Evolutionary conservation across 2,888 invertebrate species (phyloP).

Genomic region (Philaethria dido): DNA sequence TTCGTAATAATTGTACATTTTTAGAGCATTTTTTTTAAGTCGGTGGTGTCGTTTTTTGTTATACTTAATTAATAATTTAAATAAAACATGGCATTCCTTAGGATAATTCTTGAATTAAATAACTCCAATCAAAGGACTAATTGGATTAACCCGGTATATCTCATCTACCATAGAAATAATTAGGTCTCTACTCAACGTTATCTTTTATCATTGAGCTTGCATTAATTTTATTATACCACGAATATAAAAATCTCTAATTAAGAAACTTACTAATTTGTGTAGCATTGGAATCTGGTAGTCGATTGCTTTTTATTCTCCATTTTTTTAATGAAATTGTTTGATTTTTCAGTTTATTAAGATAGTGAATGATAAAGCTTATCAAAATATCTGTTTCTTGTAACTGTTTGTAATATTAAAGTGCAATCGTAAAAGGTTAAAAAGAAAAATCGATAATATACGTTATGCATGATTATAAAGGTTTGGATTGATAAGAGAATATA

Average conservation of each 20-base stretch:
- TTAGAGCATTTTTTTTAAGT: too few relatives aligned
- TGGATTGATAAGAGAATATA: conserved; percentile 10
- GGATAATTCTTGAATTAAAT: conserved; percentile 2
- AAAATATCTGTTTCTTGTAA: conserved; percentile 18
- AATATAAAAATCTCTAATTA: conserved; percentile 36
- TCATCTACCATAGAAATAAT: conserved; percentile 35
- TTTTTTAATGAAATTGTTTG: conserved; percentile 26
- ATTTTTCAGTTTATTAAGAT: conserved; percentile 26
- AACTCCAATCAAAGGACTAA: neutral
- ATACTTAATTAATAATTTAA: too few relatives aligned
- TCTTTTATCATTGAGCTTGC: conserved; percentile 37
- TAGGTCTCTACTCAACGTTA: conserved; percentile 38
- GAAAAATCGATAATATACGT: conserved; percentile 14
- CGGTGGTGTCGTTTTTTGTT: too few relatives aligned
- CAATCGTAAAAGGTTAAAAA: conserved; percentile 18
- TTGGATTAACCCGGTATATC: neutral
- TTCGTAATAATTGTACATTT: too few relatives aligned
- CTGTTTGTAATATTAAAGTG: conserved; percentile 15
- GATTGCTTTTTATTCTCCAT: conserved; percentile 34
- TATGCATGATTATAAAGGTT: conserved; percentile 13
- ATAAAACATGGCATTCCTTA: too few relatives aligned
- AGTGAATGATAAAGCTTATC: conserved; percentile 16
- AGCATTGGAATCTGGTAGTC: conserved; percentile 22
- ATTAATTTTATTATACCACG: conserved; percentile 40
- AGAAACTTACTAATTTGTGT: conserved; percentile 35